Conservation (phyloP, 2,888 invertebrate species). For the Melieria omissa region DNA sequence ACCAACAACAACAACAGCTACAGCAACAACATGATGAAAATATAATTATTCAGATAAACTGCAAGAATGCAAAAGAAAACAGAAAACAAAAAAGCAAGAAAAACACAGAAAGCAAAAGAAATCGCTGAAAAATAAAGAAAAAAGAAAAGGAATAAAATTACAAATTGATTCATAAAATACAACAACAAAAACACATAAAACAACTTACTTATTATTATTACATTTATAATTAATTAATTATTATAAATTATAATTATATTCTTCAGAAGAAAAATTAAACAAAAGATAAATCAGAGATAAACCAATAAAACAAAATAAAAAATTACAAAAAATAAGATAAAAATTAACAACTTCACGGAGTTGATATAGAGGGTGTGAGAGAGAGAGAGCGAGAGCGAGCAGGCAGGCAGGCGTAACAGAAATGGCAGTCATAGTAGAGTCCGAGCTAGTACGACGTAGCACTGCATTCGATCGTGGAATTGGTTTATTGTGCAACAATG, state of each 20-base stretch:
- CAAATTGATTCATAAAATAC: constrained; percentile 43
- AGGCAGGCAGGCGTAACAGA: neutral
- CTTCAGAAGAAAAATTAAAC: constrained; percentile 51
- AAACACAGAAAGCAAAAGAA: constrained; percentile 51
- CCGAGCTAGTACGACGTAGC: too few relatives aligned
- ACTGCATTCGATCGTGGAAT: too few relatives aligned
- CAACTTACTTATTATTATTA: constrained; percentile 53
- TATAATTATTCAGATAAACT: constrained; percentile 15
- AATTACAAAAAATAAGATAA: constrained; percentile 12
- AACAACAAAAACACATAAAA: constrained; percentile 42
- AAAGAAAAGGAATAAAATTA: constrained; percentile 56
- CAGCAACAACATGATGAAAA: constrained; percentile 46
- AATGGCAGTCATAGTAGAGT: neutral
- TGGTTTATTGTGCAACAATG: too few relatives aligned
- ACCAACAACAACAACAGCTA: constrained; percentile 41
- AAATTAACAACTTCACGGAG: constrained; percentile 23
- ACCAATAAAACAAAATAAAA: constrained; percentile 45
- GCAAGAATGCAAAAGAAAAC: constrained; percentile 55
- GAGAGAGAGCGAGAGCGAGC: constrained; percentile 10
- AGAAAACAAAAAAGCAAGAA: constrained; percentile 56
- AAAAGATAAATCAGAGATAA: constrained; percentile 47
- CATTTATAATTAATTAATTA: constrained; percentile 54
- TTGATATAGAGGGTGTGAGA: too few relatives aligned
- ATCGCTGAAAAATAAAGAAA: constrained; percentile 50
- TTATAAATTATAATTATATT: constrained; percentile 51